These are phyloP conservation scores for Elgaria multicarinata DNA, from an alignment of 2,113 vertebrate genomes.

Conservation along the genomic window DNA sequence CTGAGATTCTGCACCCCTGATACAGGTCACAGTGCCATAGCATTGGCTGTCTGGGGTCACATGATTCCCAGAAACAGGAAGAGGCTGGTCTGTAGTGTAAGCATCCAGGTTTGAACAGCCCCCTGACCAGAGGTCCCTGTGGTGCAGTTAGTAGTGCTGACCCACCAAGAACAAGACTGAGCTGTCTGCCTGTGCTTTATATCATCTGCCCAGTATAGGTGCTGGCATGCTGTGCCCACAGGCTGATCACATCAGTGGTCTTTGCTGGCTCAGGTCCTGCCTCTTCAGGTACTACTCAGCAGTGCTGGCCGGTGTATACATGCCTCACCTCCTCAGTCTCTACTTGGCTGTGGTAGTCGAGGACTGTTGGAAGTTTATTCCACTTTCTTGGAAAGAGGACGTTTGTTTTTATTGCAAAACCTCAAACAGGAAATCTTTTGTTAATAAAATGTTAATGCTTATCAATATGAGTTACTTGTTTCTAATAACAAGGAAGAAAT, in stretches of 20 bases:
- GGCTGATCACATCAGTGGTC: not conserved
- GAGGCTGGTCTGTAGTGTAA: not conserved
- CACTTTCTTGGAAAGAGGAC: conserved; percentile 51
- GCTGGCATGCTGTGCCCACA: not conserved
- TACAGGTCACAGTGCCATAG: not conserved
- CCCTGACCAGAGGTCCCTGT: too few species aligned
- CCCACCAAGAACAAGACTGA: not conserved
- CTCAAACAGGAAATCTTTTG: conserved; percentile 56
- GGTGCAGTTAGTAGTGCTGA: not conserved
- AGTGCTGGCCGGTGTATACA: not conserved
- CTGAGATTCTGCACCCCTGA: too few species aligned
- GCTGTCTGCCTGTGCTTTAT: not conserved
- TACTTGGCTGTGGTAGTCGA: not conserved
- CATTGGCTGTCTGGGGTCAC: not conserved
- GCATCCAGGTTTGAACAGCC: not conserved
- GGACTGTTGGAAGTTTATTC: conserved; percentile 37
- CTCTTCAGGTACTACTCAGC: not conserved
- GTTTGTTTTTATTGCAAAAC: conserved; percentile 34
- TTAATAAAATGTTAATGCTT: conserved; percentile 33
- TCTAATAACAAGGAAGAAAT: not conserved
- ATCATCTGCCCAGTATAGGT: not conserved
- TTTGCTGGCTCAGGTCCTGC: not conserved
- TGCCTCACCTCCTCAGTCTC: not conserved
- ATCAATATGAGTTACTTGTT: not conserved
- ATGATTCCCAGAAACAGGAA: not conserved